These are phyloP conservation scores for Syngnathoides biaculeatus DNA, from an alignment of 2,113 vertebrate genomes.

Conservation along the genomic window DNA sequence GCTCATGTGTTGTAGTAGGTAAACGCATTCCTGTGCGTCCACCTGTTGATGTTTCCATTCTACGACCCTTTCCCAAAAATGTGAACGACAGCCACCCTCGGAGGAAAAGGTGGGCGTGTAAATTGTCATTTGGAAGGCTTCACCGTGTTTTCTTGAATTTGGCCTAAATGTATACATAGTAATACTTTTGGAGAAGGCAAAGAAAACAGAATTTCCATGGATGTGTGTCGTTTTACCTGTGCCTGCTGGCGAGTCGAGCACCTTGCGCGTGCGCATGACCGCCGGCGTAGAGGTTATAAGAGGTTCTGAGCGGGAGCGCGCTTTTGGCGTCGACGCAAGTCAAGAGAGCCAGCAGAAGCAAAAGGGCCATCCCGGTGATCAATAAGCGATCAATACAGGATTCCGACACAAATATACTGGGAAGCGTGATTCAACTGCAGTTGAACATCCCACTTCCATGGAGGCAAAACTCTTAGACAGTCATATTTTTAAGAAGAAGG, in stretches of 20 bases:
- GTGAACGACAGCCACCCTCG: neutral
- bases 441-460: conserved; percentile 24
- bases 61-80: neutral
- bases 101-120: too few relatives aligned
- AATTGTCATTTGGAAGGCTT: neutral
- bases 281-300: conserved; percentile 54
- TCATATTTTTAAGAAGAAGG: neutral
- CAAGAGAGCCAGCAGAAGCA: conserved; percentile 49
- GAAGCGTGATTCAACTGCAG: neutral
- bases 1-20: neutral
- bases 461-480: conserved; percentile 7
- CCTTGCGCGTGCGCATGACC: conserved; percentile 39
- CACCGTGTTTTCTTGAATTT: neutral
- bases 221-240: conserved; percentile 58
- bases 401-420: conserved; percentile 11
- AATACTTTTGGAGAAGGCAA: neutral
- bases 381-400: conserved; percentile 10
- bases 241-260: conserved; percentile 51
- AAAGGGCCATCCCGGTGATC: conserved; percentile 41
- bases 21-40: neutral
- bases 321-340: conserved; percentile 40
- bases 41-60: neutral
- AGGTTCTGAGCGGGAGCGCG: conserved; percentile 48
- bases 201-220: conserved; percentile 10
- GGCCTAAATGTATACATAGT: neutral